Base-by-base conservation (phyloP, 2,888 invertebrate species). In the Tiliacea aurago region DNA sequence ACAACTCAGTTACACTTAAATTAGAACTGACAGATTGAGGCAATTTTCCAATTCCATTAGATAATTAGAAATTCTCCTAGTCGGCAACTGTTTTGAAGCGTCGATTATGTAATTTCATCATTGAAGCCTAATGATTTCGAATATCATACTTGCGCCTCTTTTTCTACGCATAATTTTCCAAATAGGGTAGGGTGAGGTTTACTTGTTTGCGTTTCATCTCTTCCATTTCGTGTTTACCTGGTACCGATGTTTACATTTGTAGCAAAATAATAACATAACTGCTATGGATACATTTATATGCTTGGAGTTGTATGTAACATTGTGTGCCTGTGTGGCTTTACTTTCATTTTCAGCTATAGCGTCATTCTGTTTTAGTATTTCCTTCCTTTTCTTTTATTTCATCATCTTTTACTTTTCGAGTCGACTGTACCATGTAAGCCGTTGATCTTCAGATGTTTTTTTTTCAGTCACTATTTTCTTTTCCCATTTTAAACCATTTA, bases 211-310 rank as follows among this genome's bases (percentile, higher is more conserved):
- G 37, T 83, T 64, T 33, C 62, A 76, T 49, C 74, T 62, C 80
- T 81, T 70, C 10, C 20, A 59, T 66, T 81, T 81, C 63, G 45
- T 85, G 85, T 85, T 83, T 73, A 70, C 84, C 84, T 84, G 80
- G 84, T 84, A 80, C 45, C 62, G 47, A 71, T 85, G 77, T 83
- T 80, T 83, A 71, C 78, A 45, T 70, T 70, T 64, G 56, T 55
- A 66, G 55, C 78, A 56, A 66, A 80, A 78, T 80, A 83, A 69
- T 80, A 82, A 45, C 80, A 53, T 55, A 70, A 15, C 49, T 15
- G 37, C 15, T 78, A 64, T 62, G 11, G 37, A 68, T n/a, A 74
- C 13, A 53, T 28, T 20, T 18, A 4, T 37, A 49, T 49, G 23
- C 20, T 41, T 66, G 33, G n/a, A 45, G 37, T 45, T 41, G 43